Evolutionary conservation across 2,888 invertebrate genomes (phyloP).

Genomic region (Galeruca laticollis): DNA sequence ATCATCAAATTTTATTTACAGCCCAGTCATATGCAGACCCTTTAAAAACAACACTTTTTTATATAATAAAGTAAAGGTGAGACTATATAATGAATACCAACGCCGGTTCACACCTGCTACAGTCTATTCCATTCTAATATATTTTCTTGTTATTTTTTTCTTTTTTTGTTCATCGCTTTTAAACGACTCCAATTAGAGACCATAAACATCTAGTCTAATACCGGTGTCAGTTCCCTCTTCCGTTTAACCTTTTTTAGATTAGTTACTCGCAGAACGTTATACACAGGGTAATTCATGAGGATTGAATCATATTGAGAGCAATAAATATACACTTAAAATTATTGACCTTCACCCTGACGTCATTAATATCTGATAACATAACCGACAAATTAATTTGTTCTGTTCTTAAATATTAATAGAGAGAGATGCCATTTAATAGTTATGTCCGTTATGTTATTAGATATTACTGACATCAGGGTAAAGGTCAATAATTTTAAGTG

Average conservation of each 20-base stretch:
- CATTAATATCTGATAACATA: too few relatives aligned
- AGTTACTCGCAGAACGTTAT: conserved; percentile 21
- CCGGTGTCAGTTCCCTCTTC: conserved; percentile 37
- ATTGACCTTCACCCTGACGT: too few relatives aligned
- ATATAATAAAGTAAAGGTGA: conserved; percentile 26
- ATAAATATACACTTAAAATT: too few relatives aligned
- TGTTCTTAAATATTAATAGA: too few relatives aligned
- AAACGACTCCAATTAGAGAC: conserved; percentile 38
- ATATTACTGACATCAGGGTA: too few relatives aligned
- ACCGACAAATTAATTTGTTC: too few relatives aligned
- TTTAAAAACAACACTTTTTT: conserved; percentile 10
- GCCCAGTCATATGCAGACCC: conserved; percentile 3
- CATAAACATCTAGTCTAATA: conserved; percentile 37
- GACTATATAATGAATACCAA: conserved; percentile 25
- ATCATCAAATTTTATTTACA: conserved; percentile 5
- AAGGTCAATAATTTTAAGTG: too few relatives aligned
- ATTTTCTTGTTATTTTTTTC: conserved; percentile 18
- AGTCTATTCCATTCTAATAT: conserved; percentile 13
- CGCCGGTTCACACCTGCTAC: conserved; percentile 30
- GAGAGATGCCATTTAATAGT: too few relatives aligned
- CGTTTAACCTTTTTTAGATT: conserved; percentile 30
- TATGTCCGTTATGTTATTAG: too few relatives aligned
- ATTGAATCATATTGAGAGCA: background rate
- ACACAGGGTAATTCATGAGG: conserved; percentile 1
- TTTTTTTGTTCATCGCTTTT: conserved; percentile 23